Percentiles rank a stretch among this genome's conserved stretches.
phyloP scores from a whole-genome alignment of 2,113 vertebrate species.

The Phocoena sinus region DNA sequence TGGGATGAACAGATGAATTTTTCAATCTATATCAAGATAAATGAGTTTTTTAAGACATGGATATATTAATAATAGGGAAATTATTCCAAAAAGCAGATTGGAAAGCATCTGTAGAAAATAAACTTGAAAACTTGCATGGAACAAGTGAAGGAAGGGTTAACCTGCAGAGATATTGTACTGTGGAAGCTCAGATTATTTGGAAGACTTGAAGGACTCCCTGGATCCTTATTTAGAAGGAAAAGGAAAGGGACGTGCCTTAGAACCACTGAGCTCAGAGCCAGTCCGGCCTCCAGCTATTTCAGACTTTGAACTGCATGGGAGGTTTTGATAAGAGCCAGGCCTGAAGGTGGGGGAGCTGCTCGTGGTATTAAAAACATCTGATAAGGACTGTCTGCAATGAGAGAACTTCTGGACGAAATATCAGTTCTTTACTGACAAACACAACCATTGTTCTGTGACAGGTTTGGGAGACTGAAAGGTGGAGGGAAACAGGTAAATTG shows the following conservation, averaged over 20 bases:
- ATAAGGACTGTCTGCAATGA: background rate
- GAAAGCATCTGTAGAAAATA: conserved; percentile 6
- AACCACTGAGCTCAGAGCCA: background rate
- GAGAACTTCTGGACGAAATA: background rate
- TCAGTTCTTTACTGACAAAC: background rate
- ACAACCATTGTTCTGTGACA: background rate
- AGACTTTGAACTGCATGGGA: background rate
- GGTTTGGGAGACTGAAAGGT: background rate
- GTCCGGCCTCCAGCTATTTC: background rate
- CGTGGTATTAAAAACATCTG: background rate
- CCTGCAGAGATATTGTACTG: background rate
- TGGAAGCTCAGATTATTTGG: background rate
- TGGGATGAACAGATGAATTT: background rate
- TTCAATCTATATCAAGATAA: background rate
- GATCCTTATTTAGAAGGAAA: background rate
- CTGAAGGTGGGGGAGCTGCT: background rate
- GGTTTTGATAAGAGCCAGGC: background rate
- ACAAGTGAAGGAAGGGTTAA: background rate
- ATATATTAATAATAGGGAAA: background rate
- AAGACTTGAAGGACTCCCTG: background rate
- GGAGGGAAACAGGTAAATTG: background rate
- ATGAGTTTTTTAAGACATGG: background rate
- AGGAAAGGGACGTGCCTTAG: background rate
- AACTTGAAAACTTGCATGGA: background rate
- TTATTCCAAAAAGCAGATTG: background rate